phyloP scores from a whole-genome alignment of 2,113 vertebrate species.

The Charadrius vociferus region DNA sequence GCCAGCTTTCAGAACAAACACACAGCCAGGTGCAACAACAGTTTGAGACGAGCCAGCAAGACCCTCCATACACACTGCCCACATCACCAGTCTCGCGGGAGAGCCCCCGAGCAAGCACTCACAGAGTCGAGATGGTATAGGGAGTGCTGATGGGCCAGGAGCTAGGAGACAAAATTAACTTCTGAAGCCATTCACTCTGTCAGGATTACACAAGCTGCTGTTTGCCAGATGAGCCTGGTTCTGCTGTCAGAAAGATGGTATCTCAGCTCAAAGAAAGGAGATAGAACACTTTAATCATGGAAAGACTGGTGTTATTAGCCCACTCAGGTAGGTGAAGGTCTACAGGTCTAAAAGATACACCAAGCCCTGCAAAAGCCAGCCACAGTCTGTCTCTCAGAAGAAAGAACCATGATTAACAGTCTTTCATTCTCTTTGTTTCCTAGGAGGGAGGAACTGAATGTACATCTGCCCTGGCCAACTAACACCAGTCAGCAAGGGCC shows the following conservation, averaged over 20 bases:
- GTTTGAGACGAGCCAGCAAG: neutral
- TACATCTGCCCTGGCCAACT: neutral
- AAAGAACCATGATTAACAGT: neutral
- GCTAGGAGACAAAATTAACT: neutral
- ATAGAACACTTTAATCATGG: neutral
- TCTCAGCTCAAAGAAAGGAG: neutral
- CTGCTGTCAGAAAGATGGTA: neutral
- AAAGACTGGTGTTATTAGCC: neutral
- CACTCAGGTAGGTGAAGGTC: neutral
- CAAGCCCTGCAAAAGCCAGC: neutral
- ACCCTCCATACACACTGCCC: neutral
- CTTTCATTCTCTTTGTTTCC: neutral
- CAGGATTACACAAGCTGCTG: neutral
- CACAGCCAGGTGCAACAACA: neutral
- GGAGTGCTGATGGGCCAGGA: neutral
- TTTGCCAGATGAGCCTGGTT: neutral
- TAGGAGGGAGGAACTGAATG: neutral
- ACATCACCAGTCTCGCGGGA: neutral
- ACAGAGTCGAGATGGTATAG: rapidly evolving
- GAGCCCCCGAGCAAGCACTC: neutral
- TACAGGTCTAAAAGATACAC: neutral
- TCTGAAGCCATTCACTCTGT: neutral
- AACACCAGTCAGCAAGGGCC: neutral
- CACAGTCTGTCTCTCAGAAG: neutral
- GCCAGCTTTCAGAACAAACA: neutral